These are phyloP conservation scores for Bombus affinis DNA, from an alignment of 1,140 invertebrate species.

Conservation along the genomic window DNA sequence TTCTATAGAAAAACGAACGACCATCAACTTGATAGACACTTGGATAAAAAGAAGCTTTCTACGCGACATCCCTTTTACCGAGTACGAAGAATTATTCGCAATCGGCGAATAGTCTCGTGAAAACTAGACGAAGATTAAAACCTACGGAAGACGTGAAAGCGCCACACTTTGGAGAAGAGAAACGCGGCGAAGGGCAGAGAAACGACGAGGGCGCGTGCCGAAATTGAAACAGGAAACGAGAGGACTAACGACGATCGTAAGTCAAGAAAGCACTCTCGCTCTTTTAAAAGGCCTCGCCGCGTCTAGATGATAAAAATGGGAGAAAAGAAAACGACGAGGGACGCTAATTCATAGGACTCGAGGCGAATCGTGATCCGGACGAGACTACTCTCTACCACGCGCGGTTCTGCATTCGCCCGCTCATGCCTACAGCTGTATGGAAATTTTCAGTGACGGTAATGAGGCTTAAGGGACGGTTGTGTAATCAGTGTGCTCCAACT, in stretches of 20 bases:
- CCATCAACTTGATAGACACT: background rate
- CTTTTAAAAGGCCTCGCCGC: constrained; percentile 57
- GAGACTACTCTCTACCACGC: constrained; percentile 4
- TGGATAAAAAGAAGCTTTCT: background rate
- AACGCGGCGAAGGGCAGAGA: too few relatives aligned
- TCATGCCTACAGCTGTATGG: constrained; percentile 19
- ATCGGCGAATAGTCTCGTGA: background rate
- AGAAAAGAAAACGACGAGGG: constrained; percentile 52
- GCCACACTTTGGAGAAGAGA: background rate
- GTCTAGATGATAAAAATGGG: background rate
- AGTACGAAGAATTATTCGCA: background rate
- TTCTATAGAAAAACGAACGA: background rate
- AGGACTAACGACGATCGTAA: constrained; percentile 64
- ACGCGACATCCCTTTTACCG: background rate
- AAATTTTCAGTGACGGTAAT: constrained; percentile 57
- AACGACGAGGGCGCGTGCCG: constrained; percentile 26
- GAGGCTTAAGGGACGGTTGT: constrained; percentile 49
- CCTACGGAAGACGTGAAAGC: background rate
- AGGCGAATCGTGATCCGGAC: constrained; percentile 44
- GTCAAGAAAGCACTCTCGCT: constrained; percentile 66
- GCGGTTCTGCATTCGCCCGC: constrained; percentile 6
- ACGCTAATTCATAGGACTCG: constrained; percentile 57
- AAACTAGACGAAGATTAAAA: background rate
- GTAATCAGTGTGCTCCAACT: constrained; percentile 49
- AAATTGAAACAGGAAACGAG: constrained; percentile 68